phyloP scores from a whole-genome alignment of 2,797 vertebrate genomes.

The Hypotaenidia philippensis region DNA sequence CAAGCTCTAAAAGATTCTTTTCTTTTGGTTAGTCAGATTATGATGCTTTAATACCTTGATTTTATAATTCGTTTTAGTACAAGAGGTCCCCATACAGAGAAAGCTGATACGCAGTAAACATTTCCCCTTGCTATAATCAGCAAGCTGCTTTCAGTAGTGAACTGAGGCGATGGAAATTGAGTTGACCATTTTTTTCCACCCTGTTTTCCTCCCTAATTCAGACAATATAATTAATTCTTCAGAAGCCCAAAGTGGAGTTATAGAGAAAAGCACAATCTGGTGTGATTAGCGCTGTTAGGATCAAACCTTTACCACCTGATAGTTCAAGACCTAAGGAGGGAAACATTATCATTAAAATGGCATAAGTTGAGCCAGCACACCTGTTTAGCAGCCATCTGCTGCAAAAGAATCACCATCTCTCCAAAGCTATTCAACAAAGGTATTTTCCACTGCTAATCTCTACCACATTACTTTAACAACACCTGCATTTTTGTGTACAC shows the following conservation, averaged over 20 bases:
- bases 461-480: not conserved
- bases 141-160: not conserved
- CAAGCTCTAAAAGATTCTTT: not conserved
- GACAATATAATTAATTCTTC: constrained; percentile 1
- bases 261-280: not conserved
- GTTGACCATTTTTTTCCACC: not conserved
- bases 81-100: not conserved
- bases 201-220: not conserved
- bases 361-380: not conserved
- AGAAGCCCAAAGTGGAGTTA: not conserved
- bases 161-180: not conserved
- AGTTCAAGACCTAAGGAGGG: not conserved
- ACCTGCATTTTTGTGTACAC: not conserved
- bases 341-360: not conserved
- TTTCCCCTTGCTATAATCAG: not conserved
- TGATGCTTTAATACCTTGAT: not conserved
- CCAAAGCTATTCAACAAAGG: not conserved
- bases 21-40: not conserved
- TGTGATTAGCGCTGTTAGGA: not conserved
- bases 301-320: not conserved
- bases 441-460: not conserved
- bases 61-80: not conserved
- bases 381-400: not conserved
- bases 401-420: not conserved
- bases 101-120: not conserved